Base-by-base conservation (phyloP, 2,888 invertebrate genomes). In the Amiota mariae region DNA sequence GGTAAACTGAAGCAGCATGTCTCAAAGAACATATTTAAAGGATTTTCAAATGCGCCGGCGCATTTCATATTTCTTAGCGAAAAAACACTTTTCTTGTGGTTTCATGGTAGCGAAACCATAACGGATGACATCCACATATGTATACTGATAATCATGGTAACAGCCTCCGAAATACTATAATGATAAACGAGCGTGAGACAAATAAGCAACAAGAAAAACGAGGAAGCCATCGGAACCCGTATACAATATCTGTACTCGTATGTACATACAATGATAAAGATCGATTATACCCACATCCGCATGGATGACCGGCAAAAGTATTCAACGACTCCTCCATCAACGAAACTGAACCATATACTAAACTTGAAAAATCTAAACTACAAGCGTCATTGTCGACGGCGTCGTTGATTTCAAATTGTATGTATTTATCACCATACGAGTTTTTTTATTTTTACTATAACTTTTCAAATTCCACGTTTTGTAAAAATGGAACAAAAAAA, bases 21-120 rank as follows among this genome's bases (percentile, higher is more conserved):
- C 1, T 36, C 36, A 36, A 6, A 36, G 6, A 72, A 57, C 78
- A 78, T 64, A 77, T 82, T 79, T 74, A 68, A 77, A 80, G 86
- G 85, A 77, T 82, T 85, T 85, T 86, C 74, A 79, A 81, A 78
- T 82, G 79, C 81, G 82, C 82, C 84, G 84, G 84, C 83, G 85
- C 82, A 84, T 63, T 73, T 8, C 57, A 10, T 10, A 10, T 57
- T 15, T 10, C 10, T 8, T 57, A 11, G 6, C 59, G 10, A 59
- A 59, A 12, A 59, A 18, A 11, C n/a, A 59, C 20, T 15, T 20
- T 59, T 18, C 71, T 56, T 68, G 67, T 72, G 75, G 74, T 70
- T 73, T 54, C 71, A 76, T 79, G 78, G 78, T 77, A 75, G 74
- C 74, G 18, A 61, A 59, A 49, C 13, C 48, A 11, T 36, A 36